Percentiles rank a stretch among this genome's conserved stretches.
phyloP scores from a whole-genome alignment of 2,113 vertebrate genomes.

The Mesoclemmys tuberculata region DNA sequence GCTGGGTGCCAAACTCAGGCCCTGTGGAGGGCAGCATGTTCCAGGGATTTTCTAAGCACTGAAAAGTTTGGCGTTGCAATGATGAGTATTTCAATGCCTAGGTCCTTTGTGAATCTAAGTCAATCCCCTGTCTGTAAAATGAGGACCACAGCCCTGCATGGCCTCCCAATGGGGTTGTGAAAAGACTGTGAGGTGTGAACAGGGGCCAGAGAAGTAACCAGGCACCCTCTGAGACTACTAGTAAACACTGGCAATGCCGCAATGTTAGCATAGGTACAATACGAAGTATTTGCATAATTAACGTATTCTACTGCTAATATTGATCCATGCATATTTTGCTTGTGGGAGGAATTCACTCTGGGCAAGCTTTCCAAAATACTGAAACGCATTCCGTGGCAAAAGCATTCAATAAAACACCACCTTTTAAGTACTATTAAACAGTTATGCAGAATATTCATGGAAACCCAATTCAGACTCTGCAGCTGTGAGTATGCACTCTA shows the following conservation, averaged over 20 bases:
- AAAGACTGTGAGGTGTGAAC: neutral
- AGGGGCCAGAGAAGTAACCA: neutral
- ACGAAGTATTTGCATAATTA: neutral
- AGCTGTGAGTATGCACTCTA: neutral
- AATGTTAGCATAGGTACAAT: neutral
- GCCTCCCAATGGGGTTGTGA: neutral
- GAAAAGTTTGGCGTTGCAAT: neutral
- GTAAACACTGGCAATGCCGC: neutral
- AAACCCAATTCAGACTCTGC: neutral
- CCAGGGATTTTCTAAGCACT: neutral
- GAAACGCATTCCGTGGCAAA: neutral
- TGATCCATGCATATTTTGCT: neutral
- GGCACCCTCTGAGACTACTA: neutral
- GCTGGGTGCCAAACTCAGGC: neutral
- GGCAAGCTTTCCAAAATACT: neutral
- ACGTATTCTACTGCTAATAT: neutral
- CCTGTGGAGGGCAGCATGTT: neutral
- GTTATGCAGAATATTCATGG: neutral
- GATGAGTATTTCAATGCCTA: neutral
- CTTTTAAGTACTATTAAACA: neutral
- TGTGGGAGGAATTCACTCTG: neutral
- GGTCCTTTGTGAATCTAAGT: neutral
- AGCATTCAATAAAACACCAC: neutral
- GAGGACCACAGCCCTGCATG: too few species aligned
- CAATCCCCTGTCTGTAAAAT: neutral